These are phyloP conservation scores for Formica exsecta DNA, from an alignment of 1,140 invertebrate species.

Conservation along the genomic window DNA sequence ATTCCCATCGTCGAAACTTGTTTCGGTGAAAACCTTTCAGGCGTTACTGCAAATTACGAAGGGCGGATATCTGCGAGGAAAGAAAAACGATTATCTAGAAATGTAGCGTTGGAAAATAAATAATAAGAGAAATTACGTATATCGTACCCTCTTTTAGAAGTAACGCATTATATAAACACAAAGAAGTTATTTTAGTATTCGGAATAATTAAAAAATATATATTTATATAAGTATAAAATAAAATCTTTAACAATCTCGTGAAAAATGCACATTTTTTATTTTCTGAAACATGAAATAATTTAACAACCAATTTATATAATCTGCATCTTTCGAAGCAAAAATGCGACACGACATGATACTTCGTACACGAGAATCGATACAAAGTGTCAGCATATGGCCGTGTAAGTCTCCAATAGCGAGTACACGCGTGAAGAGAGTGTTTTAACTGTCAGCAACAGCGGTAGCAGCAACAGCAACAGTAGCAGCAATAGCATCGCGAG, in stretches of 20 bases:
- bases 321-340: background rate
- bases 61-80: conserved; percentile 32
- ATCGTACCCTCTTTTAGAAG: background rate
- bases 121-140: background rate
- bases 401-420: conserved; percentile 43
- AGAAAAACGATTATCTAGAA: conserved; percentile 12
- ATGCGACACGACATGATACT: background rate
- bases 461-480: conserved; percentile 6
- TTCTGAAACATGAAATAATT: background rate
- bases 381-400: conserved; percentile 24
- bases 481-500: conserved; percentile 22
- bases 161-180: background rate
- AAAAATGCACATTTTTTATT: background rate
- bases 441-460: conserved; percentile 9
- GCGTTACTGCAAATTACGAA: conserved; percentile 60
- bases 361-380: conserved; percentile 20
- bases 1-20: conserved; percentile 53
- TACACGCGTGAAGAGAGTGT: conserved; percentile 6
- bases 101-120: conserved; percentile 23
- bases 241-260: background rate
- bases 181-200: background rate
- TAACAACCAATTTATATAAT: background rate
- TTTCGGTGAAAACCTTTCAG: conserved; percentile 65
- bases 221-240: background rate
- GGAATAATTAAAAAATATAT: background rate